A percentile compares a stretch with the other conserved stretches of the same genome.
These are phyloP conservation scores for Drosophila sturtevanti DNA, from an alignment of 1,140 invertebrate genomes.

Conservation along the genomic window DNA sequence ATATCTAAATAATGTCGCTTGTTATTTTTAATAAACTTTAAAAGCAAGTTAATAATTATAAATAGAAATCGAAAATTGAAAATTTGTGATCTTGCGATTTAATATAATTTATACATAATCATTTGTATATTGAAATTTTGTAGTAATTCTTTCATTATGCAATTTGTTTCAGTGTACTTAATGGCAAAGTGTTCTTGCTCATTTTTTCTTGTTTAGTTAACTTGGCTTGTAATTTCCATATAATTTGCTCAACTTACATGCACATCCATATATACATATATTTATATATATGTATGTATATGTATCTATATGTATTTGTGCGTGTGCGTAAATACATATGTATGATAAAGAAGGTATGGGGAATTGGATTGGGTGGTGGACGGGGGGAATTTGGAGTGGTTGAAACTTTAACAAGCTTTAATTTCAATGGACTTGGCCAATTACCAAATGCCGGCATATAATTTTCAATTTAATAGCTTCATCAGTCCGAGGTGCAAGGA, in stretches of 20 bases:
- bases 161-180: neutral
- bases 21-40: too few relatives aligned
- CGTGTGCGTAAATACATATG: neutral
- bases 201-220: neutral
- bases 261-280: neutral
- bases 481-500: slow-evolving; percentile 39
- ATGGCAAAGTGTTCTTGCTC: neutral
- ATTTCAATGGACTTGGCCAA: slow-evolving; percentile 70
- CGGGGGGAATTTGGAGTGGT: neutral
- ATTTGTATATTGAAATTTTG: too few relatives aligned
- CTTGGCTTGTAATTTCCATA: slow-evolving; percentile 30
- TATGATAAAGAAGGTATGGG: too few relatives aligned
- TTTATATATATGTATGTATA: too few relatives aligned
- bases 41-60: too few relatives aligned
- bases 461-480: slow-evolving; percentile 80
- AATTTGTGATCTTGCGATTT: too few relatives aligned
- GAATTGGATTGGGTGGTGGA: too few relatives aligned
- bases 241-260: slow-evolving; percentile 25
- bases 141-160: too few relatives aligned
- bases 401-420: slow-evolving; percentile 47
- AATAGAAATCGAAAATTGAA: too few relatives aligned
- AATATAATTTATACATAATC: too few relatives aligned
- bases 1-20: too few relatives aligned
- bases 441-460: slow-evolving; percentile 63
- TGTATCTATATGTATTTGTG: neutral